Evolutionary conservation across 2,888 invertebrate genomes (phyloP), one percentile per base, ranked within the genome.

Genomic region (Amphipyra berbera): DNA sequence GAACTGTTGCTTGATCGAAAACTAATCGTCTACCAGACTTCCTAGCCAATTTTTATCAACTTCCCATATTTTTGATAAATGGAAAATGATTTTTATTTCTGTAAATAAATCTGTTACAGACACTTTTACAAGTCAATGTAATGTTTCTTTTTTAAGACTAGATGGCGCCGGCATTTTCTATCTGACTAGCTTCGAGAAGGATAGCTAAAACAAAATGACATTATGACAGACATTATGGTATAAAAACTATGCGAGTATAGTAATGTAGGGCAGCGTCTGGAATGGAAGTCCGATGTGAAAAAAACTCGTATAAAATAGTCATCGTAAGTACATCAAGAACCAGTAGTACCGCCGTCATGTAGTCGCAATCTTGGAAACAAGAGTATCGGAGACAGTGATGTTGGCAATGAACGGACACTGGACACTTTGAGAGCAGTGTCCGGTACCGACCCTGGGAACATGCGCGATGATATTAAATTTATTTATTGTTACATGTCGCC

Each of bases 401-500:
- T 87, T 83, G 85, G 84, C 86, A 87, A 84, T 85, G 87, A 85
- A 82, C 80, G 77, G 86, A 82, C 73, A 77, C 73, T 83, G 30
- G 88, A 80, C 87, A 86, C 85, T 83, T 83, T 84, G 90, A 88
- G 82, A 74, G 73, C 80, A 82, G 84, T 84, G 87, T 92, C 91
- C 90, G 90, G 91, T 86, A 78, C 64, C 61, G 78, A 64, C 61
- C 83, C 81, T 86, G 88, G 85, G 88, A 88, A 88, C 82, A 82
- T 74, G 81, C 50, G 42, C 63, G 76, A 79, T 78, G 76, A 79
- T 84, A 84, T 86, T 83, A 80, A 84, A 87, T 87, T 67, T 87
- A 88, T 88, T 86, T 85, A 86, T 86, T 82, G 81, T 79, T 68
- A 76, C 62, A 79, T 78, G 73, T 81, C 76, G 59, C 49, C 38